Base-by-base conservation (phyloP, 2,113 vertebrate species). In the Pseudolaguvia tuberculata region DNA sequence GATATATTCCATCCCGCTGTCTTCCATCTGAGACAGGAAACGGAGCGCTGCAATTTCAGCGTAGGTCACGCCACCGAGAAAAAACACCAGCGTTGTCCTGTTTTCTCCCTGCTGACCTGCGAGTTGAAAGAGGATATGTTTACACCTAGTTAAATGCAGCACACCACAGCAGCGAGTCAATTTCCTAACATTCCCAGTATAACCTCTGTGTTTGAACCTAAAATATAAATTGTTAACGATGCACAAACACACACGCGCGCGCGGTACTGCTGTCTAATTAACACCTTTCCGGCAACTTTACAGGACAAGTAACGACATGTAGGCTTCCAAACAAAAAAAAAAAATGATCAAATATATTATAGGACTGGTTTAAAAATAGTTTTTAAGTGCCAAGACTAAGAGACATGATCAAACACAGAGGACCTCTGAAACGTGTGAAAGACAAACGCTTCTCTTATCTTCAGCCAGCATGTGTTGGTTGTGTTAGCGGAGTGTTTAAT, bases 11-110 rank as follows among this genome's bases (percentile, higher is more conserved):
- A 94, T 98, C 61, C 96, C 95, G 12, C 95, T 93, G 17, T 99
- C 97, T 81, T 99, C 97, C 92, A 97, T 91, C 52, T 99, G 96
- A 25, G 96, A 98, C 52, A 99, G 92, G 53, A 99, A 99, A 0
- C 96, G 90, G 42, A 99, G 91, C 0, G 97, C 96, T 0, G 96
- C 95, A 11, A 99, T 95, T 79, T 99, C 97, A 0, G 97, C 97
- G 0, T 95, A 98, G 0, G 97, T 95, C 20, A 99, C 94, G 0
- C 97, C 97, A 0, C 97, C 97, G 0, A 99, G 92, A 86, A 99
- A 99, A 87, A 99, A 98, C 29, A 99, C 89, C 82, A 99, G 88
- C 0, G 95, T 98, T 2, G 96, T 94, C 75, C 95, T 86, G 85
- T 96, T 99, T 87, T 98, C 97, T 72, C 97, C 97, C 0, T 97